Conservation (phyloP, 1,140 invertebrate species). For the silkworm (Bombyx mori) region ASM3026992v2 NC_085133.1:3771001-3771500, state of each 20-base stretch:
- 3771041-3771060: conserved; percentile 17
- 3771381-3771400: conserved; percentile 32
- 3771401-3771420: conserved; percentile 65
- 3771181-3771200: conserved; percentile 45
- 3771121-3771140: conserved; percentile 37
- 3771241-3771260: conserved; percentile 46
- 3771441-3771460: conserved; percentile 10
- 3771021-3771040: conserved; percentile 26
- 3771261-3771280: conserved; percentile 64
- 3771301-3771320: conserved; percentile 38
- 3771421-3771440: conserved; percentile 48
- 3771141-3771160: conserved; percentile 54
- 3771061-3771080: conserved; percentile 47
- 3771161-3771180: conserved; percentile 39
- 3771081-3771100: conserved; percentile 43
- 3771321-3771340: conserved; percentile 21
- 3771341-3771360: conserved; percentile 28
- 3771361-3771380: conserved; percentile 22
- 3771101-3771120: conserved; percentile 22
- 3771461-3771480: neutral
- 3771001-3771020: conserved; percentile 44
- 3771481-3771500: conserved; percentile 22
- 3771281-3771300: conserved; percentile 52
- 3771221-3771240: conserved; percentile 48
- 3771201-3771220: conserved; percentile 64